Evolutionary conservation across 2,888 invertebrate genomes (phyloP), one percentile per base, ranked within the genome.

Genomic region (Rhogogaster chlorosoma): DNA sequence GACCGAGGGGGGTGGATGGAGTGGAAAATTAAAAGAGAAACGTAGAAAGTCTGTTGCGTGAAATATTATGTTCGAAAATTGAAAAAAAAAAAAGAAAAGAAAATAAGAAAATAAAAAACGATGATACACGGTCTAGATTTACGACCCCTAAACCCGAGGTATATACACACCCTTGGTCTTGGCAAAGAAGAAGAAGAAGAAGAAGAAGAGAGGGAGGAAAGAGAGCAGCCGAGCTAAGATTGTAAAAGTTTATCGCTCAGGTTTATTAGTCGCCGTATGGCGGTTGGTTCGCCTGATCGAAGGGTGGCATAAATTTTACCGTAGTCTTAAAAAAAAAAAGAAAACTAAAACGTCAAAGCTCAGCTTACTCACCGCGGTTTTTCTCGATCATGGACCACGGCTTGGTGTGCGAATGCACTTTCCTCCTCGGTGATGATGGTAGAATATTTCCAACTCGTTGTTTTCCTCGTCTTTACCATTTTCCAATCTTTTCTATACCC

Each of bases 321-420:
- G 36, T 73, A 12, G 22, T 73, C 71, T 73, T 73, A 22, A 15
- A 2, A 70, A 9, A 70, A 18, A n/a, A 18, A 18, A 36, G 42
- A 42, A 73, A 73, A 38, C n/a, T n/a, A 22, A 73, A 73, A 38
- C n/a, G 71, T 38, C 32, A 86, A 84, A 85, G 85, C 85, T 86
- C 84, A 85, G 85, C 85, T 86, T 84, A 18, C 18, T 18, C 12
- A 18, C 18, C 67, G 5, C 67, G 26, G 22, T 26, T 22, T 12
- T 26, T 61, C 61, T n/a, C 7, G 53, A 26, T 61, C 61, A 61
- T 2, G 26, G 61, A 61, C 26, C 61, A 61, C 26, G 0, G 1
- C 26, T 26, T 12, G 26, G 22, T 61, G 61, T 12, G 61, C 12
- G 22, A 26, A 61, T 61, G 61, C 26, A 61, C 12, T 22, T 61